A percentile compares a stretch with the other conserved stretches of the same genome.
Conservation (phyloP, 2,113 vertebrate species). For the Pygoscelis adeliae region DNA sequence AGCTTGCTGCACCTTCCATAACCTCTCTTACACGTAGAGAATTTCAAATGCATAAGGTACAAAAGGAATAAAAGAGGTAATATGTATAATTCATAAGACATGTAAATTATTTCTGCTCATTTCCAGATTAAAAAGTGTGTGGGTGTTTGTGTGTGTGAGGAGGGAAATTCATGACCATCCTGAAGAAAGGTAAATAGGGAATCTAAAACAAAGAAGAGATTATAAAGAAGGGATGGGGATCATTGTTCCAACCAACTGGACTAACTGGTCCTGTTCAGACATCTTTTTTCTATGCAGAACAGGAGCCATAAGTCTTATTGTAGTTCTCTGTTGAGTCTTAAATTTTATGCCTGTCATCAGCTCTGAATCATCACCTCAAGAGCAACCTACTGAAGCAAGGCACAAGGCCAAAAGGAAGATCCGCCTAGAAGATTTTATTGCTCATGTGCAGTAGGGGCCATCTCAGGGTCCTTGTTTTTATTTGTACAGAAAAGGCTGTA, state of each 20-base stretch:
- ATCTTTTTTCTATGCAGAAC: background rate
- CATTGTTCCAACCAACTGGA: background rate
- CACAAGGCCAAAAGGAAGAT: background rate
- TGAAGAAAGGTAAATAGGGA: background rate
- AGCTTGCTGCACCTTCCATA: background rate
- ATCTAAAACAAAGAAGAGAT: background rate
- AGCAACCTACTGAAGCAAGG: background rate
- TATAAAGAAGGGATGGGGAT: background rate
- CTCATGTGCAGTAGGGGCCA: background rate
- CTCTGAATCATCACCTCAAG: background rate
- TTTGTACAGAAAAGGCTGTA: background rate
- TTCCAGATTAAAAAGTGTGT: background rate
- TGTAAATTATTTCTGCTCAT: slow-evolving; percentile 2
- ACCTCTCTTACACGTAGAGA: background rate
- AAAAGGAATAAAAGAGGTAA: background rate
- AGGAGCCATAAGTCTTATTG: background rate
- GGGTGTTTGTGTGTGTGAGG: background rate
- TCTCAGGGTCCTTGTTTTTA: background rate
- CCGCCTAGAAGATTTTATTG: background rate
- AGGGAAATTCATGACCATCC: background rate
- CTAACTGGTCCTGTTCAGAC: background rate
- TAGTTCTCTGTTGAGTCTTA: background rate
- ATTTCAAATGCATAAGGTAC: background rate
- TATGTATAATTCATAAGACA: background rate
- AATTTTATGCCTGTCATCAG: background rate